Base-by-base conservation (phyloP, 30 jellyfish, hydroid and myxozoan genomes). In the Pseudorhiza aurosa region DNA sequence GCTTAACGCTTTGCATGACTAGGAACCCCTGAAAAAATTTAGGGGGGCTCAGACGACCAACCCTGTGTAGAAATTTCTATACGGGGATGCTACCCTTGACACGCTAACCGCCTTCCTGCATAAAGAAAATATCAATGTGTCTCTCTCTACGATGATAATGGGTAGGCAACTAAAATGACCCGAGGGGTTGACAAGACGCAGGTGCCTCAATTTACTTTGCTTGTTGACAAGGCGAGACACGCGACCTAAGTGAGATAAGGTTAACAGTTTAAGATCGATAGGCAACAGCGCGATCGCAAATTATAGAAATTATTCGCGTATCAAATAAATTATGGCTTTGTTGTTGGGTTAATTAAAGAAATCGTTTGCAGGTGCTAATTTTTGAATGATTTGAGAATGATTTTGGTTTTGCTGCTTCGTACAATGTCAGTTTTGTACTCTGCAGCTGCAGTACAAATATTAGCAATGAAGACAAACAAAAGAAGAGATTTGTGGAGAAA, bases 171-270 rank as follows among this genome's bases (percentile, higher is more conserved):
- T n/a, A n/a, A n/a, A n/a, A n/a, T n/a, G n/a, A n/a, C n/a, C n/a
- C n/a, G n/a, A n/a, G n/a, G n/a, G n/a, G n/a, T n/a, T n/a, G n/a
- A n/a, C n/a, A n/a, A n/a, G n/a, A n/a, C 1, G 77, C 77, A 64
- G 77, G 77, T 64, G 77, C 58, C 17, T 6, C 35, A 32, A 21
- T 64, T 9, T 32, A 42, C 36, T 64, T 64, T 22, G 32, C 53
- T 64, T 30, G 30, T 57, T 55, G 71, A 29, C 70, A 73, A 19
- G 50, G 72, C 87, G 26, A 68, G 75, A 67, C 87, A 25, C 87
- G 75, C 75, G 87, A 57, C 87, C 36, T 17, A 35, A 31, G 58
- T 73, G 67, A 53, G 87, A 73, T 73, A 31, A 57, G 56, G 75
- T n/a, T n/a, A 73, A 58, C 62, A 39, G 72, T 17, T 72, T 68